A percentile compares a stretch with the other conserved stretches of the same genome.
Evolutionary conservation across 2,888 invertebrate species (phyloP).

Genomic region (Nebria brevicollis): DNA sequence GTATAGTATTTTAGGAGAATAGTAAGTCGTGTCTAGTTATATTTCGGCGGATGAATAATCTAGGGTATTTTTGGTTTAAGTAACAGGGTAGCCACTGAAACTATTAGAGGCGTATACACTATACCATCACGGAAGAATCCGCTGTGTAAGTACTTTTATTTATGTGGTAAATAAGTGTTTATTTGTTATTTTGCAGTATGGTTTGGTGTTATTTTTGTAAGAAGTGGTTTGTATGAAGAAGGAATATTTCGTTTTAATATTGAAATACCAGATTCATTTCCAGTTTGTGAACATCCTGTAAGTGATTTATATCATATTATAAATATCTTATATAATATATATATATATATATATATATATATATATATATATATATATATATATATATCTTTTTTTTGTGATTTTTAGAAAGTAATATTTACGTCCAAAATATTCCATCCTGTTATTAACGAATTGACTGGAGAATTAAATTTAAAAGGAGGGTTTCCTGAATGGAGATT

Average conservation of each 20-base stretch:
- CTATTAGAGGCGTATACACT: constrained; percentile 88
- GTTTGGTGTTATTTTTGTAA: constrained; percentile 91
- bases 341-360: constrained; percentile 6
- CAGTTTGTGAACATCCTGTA: constrained; percentile 85
- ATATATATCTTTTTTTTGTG: constrained; percentile 5
- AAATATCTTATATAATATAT: constrained; percentile 4
- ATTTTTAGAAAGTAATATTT: constrained; percentile 80
- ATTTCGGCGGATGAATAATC: background rate
- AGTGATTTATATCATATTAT: constrained; percentile 59
- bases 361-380: constrained; percentile 5
- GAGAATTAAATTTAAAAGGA: constrained; percentile 79
- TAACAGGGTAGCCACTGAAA: constrained; percentile 85
- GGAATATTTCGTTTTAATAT: constrained; percentile 92
- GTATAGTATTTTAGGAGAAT: constrained; percentile 91
- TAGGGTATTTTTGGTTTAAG: constrained; percentile 65
- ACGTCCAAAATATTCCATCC: constrained; percentile 89
- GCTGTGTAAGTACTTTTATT: constrained; percentile 71
- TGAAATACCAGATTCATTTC: constrained; percentile 87
- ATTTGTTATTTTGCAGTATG: constrained; percentile 70
- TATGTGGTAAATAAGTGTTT: constrained; percentile 35
- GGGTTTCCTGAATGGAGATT: constrained; percentile 89
- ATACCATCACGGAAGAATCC: constrained; percentile 89
- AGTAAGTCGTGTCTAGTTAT: constrained; percentile 71
- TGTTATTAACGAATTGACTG: constrained; percentile 79
- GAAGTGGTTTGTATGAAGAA: constrained; percentile 88